Evolutionary conservation across 2,797 vertebrate genomes (phyloP), one percentile per base, ranked within the genome.

Genomic region (Semaprochilodus insignis): DNA sequence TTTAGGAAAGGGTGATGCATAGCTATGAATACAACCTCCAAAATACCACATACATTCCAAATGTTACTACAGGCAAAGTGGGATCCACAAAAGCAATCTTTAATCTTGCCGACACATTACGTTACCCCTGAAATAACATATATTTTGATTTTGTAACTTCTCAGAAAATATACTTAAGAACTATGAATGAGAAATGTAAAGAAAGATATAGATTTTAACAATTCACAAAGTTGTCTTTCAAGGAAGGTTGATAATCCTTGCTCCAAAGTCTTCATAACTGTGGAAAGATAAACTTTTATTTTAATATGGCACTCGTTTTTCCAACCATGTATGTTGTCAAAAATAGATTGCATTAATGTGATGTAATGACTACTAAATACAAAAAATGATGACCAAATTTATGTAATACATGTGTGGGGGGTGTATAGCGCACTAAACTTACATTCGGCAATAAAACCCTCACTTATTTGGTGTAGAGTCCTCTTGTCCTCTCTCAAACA

Each of bases 401-500:
- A 54, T 54, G 15, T 54, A 16, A 2, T 13, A 34, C 63, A 21
- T 67, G 34, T 48, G 34, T 69, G 21, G 13, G 66, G n/a, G 19
- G 19, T 27, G 13, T 63, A 8, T 48, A 25, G 23, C 15, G 23
- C 23, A 51, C 44, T 51, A 23, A 72, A 72, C 44, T 72, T 90
- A 73, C 71, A 86, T 55, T 63, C 6, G n/a, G 83, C 62, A 40
- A 2, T 19, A 17, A 57, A 66, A 40, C 1, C 2, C 13, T 85
- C 80, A 82, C 36, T 85, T 78, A 34, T 17, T 15, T 2, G 69
- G 23, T 25, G n/a, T 51, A 16, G 6, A 6, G 16, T 72, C 75
- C 6, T 88, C 90, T 7, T 55, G 34, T 81, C 70, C 84, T 44
- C 54, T 90, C 88, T 95, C 94, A 92, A 95, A 96, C 86, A 94